A percentile compares a stretch with the other conserved stretches of the same genome.
Evolutionary conservation across 2,113 vertebrate genomes (phyloP).

Genomic region (Ahaetulla prasina): DNA sequence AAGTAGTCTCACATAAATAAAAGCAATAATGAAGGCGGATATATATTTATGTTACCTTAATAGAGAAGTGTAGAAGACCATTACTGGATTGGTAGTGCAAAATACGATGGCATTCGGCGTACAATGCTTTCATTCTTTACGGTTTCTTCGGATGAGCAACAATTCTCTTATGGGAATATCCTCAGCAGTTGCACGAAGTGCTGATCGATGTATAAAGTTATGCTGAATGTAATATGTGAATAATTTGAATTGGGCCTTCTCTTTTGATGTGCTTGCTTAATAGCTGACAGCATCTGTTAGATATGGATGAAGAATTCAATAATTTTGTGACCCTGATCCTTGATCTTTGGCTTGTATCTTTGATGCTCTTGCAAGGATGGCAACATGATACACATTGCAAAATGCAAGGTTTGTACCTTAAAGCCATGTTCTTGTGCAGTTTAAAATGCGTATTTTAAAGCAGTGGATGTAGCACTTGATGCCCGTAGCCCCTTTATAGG

Average conservation of each 20-base stretch:
- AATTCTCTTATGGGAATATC: neutral
- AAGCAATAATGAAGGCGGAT: neutral
- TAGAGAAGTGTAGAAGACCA: neutral
- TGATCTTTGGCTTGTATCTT: neutral
- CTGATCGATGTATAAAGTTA: neutral
- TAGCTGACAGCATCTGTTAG: neutral
- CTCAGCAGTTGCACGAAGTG: neutral
- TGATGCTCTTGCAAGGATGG: neutral
- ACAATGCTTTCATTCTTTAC: neutral
- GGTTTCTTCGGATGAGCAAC: neutral
- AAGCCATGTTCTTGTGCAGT: neutral
- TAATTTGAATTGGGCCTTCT: neutral
- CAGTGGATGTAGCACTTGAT: neutral
- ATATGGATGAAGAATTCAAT: neutral
- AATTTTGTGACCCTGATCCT: neutral
- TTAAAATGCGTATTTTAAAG: neutral
- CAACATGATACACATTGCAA: neutral
- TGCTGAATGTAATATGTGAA: neutral
- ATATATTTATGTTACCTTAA: neutral
- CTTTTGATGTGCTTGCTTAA: neutral
- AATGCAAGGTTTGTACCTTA: neutral
- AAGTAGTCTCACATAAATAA: slow-evolving; percentile 3
- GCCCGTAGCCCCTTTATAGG: too few relatives aligned
- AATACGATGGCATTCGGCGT: neutral
- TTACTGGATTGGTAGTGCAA: neutral